These are phyloP conservation scores for Drosophila sulfurigaster DNA, from an alignment of 1,140 invertebrate genomes.

Conservation along the genomic window DNA sequence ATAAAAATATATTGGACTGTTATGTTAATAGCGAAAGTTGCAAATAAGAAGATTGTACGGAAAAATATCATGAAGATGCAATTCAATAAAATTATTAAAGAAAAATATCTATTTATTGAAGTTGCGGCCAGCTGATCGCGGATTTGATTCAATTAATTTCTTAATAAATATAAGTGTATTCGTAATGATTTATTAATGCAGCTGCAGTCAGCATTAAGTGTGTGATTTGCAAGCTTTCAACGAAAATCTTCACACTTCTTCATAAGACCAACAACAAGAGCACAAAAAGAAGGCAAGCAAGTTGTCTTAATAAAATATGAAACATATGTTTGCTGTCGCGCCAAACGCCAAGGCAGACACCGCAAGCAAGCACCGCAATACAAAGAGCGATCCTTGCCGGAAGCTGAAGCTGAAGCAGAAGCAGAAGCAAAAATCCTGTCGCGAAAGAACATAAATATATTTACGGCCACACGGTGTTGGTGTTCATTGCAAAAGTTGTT, in stretches of 20 bases:
- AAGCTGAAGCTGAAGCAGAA: neutral
- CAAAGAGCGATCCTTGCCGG: neutral
- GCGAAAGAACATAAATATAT: slow-evolving; percentile 36
- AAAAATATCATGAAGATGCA: too few relatives aligned
- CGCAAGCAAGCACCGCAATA: neutral
- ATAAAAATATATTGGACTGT: too few relatives aligned
- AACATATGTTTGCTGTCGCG: slow-evolving; percentile 35
- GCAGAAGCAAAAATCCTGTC: neutral
- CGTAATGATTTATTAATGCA: neutral
- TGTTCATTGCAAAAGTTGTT: slow-evolving; percentile 32
- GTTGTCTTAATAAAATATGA: slow-evolving; percentile 19
- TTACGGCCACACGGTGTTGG: slow-evolving; percentile 20
- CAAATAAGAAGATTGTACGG: too few relatives aligned
- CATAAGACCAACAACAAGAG: too few relatives aligned
- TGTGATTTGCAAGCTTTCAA: neutral
- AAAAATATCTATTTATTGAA: too few relatives aligned
- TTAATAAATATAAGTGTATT: neutral
- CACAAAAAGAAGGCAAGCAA: neutral
- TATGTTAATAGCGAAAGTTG: too few relatives aligned
- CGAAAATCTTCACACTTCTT: neutral
- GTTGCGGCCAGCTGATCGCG: too few relatives aligned
- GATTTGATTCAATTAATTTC: too few relatives aligned
- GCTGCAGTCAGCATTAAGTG: neutral
- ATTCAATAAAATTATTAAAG: too few relatives aligned
- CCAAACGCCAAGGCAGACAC: neutral